Evolutionary conservation across 2,797 vertebrate species (phyloP).

Genomic region (Columba guinea): DNA sequence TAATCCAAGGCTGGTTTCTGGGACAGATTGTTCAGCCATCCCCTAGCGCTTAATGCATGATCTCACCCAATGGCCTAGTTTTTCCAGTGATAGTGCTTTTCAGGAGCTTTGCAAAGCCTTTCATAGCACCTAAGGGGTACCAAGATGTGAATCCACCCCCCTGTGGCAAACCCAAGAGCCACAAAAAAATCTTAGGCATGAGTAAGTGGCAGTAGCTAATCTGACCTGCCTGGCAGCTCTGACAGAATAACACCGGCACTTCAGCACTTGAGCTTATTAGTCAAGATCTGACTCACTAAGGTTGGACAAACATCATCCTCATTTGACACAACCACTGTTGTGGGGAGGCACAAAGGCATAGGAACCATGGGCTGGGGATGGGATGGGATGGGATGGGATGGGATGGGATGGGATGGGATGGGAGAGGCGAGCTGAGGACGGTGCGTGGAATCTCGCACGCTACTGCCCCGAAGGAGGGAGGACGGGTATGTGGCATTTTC

Average conservation of each 20-base stretch:
- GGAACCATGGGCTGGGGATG: neutral
- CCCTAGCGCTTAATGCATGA: slow-evolving; percentile 64
- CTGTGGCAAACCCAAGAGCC: neutral
- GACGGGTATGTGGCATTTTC: slow-evolving; percentile 59
- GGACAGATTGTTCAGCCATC: slow-evolving; percentile 71
- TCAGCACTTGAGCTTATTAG: slow-evolving; percentile 19
- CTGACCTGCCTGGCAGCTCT: slow-evolving; percentile 32
- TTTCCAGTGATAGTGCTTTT: slow-evolving; percentile 69
- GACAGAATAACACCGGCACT: neutral
- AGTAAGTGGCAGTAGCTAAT: slow-evolving; percentile 21
- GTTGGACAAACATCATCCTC: slow-evolving; percentile 24
- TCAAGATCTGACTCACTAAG: slow-evolving; percentile 22
- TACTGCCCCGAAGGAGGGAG: neutral
- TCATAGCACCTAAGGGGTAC: neutral
- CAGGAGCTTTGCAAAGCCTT: slow-evolving; percentile 53
- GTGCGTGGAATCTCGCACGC: neutral
- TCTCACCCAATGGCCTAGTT: slow-evolving; percentile 70
- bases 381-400: neutral
- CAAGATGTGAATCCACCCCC: neutral
- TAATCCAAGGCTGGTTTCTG: slow-evolving; percentile 64
- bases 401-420: neutral
- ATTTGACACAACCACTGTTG: neutral
- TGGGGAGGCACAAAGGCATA: neutral
- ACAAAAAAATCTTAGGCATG: neutral
- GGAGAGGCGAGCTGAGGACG: neutral